Evolutionary conservation across 2,888 invertebrate species (phyloP), one percentile per base, ranked within the genome.

Genomic region (Lochmaea capreae): DNA sequence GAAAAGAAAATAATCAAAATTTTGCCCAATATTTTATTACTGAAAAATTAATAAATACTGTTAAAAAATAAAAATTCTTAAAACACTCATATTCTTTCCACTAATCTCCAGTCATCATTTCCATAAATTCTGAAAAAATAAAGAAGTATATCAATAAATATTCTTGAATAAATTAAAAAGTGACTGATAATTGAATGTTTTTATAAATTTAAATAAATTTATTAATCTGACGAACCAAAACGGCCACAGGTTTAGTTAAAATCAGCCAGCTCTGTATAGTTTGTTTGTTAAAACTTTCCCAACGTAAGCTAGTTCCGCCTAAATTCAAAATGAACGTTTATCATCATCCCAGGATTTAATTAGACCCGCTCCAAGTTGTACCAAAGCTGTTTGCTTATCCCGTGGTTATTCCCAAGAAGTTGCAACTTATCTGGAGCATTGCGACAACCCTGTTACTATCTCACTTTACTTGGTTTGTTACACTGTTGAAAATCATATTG

Each of bases 101-200:
- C 16, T 91, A 93, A 86, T 93, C 93, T 57, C 93, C 93, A 73
- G 93, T 93, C 93, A 93, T 93, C 93, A 93, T 93, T 84, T 91
- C 93, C 93, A 93, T 93, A 87, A 93, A 93, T 87, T 93, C 93
- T 93, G 91, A 79, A 90, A 91, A 75, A 75, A 80, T 77, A 83
- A 82, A 66, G 3, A 49, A 54, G 6, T 2, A 54, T 9, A 6
- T 18, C n/a, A 54, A 16, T 16, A 18, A n/a, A 54, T 33, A 33
- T 22, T 1, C 22, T 22, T 22, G 22, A 22, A 22, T 22, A 22
- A 22, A 22, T 22, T 22, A 3, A 22, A 22, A 22, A 22, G 1
- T 22, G 22, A 22, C 1, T 22, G 22, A 3, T 22, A 22, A 22
- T 22, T 22, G 3, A 22, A 22, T 22, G 1, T 22, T 22, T 22